A percentile compares a stretch with the other conserved stretches of the same genome.
phyloP scores from a whole-genome alignment of 2,113 vertebrate genomes.

The Zapornia atra region DNA sequence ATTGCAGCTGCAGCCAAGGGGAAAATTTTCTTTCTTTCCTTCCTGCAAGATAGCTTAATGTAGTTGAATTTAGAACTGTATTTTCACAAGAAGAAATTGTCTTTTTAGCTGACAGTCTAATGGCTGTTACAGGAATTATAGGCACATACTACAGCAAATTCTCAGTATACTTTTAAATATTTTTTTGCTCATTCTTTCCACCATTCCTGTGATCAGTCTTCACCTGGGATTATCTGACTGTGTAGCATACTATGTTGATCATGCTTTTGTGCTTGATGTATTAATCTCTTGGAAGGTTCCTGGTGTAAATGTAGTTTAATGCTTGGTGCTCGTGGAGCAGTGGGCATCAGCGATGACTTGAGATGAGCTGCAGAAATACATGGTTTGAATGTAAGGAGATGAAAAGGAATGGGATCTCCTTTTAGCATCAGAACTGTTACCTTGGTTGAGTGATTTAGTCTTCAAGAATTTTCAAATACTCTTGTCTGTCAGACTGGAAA shows the following conservation, averaged over 20 bases:
- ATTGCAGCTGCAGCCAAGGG: neutral
- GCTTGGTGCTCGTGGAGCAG: neutral
- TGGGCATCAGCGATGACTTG: neutral
- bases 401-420: neutral
- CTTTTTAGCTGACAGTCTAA: neutral
- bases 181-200: neutral
- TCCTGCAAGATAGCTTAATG: neutral
- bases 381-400: neutral
- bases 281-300: neutral
- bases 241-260: neutral
- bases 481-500: neutral
- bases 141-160: neutral
- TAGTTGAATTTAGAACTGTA: neutral
- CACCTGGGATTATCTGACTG: neutral
- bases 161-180: neutral
- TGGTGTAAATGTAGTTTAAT: neutral
- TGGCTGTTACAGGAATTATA: neutral
- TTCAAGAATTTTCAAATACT: neutral
- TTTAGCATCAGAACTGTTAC: neutral
- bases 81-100: neutral
- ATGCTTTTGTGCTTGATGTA: rapidly evolving
- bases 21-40: neutral
- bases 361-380: neutral
- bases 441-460: neutral
- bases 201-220: neutral